These are phyloP conservation scores for Pangasianodon hypophthalmus DNA, from an alignment of 2,113 vertebrate species.

Conservation along the genomic window DNA sequence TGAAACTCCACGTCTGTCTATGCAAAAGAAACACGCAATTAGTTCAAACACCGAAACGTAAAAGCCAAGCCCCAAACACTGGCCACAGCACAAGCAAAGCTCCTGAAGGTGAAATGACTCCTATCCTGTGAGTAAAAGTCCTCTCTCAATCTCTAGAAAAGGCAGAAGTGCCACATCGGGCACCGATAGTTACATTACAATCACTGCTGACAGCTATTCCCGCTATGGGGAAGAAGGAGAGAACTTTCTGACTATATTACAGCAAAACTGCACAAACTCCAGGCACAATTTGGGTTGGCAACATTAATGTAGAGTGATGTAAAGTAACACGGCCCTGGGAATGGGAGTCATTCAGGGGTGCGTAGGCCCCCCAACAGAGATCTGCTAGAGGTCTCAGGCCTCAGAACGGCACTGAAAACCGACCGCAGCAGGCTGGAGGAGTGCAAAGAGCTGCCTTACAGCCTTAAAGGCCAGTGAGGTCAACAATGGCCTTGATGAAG, in stretches of 20 bases:
- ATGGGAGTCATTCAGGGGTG: slow-evolving; percentile 38
- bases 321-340: slow-evolving; percentile 36
- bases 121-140: slow-evolving; percentile 47
- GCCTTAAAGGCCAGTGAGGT: slow-evolving; percentile 88
- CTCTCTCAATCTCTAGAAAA: slow-evolving; percentile 52
- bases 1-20: slow-evolving; percentile 59
- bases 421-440: slow-evolving; percentile 18
- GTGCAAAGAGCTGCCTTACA: slow-evolving; percentile 18
- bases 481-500: slow-evolving; percentile 98
- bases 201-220: slow-evolving; percentile 57
- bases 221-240: slow-evolving; percentile 37
- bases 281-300: slow-evolving; percentile 54
- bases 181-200: slow-evolving; percentile 54
- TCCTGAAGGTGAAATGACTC: slow-evolving; percentile 52
- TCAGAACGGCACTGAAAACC: slow-evolving; percentile 26
- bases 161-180: slow-evolving; percentile 53
- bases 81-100: slow-evolving; percentile 47
- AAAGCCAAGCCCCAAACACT: slow-evolving; percentile 49
- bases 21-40: slow-evolving; percentile 49
- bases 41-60: slow-evolving; percentile 45
- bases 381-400: slow-evolving; percentile 39
- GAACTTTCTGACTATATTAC: slow-evolving; percentile 49
- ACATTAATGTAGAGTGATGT: slow-evolving; percentile 49
- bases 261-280: slow-evolving; percentile 53
- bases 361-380: slow-evolving; percentile 17